phyloP scores from a whole-genome alignment of 2,888 invertebrate genomes.

The Epirrita christyi region DNA sequence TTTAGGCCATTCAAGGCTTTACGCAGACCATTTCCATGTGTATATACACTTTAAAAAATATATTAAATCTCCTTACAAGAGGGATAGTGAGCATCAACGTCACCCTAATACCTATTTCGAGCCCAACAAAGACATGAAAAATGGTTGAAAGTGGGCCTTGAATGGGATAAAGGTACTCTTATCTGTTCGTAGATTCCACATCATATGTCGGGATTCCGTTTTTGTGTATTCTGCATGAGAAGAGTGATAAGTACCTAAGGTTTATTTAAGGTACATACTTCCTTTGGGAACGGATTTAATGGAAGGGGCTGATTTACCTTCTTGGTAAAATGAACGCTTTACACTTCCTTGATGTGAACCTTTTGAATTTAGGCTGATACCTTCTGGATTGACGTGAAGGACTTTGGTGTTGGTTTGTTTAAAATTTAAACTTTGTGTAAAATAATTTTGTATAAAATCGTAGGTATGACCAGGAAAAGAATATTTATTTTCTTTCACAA shows the following conservation, averaged over 20 bases:
- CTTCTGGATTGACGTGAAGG: not conserved
- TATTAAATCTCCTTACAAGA: conserved; percentile 56
- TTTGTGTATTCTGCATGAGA: conserved; percentile 41
- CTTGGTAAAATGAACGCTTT: conserved; percentile 27
- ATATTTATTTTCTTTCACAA: too few species aligned
- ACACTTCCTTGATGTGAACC: not conserved
- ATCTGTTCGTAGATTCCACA: conserved; percentile 70
- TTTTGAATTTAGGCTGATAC: not conserved
- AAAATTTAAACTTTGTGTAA: too few species aligned
- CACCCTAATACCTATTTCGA: conserved; percentile 72
- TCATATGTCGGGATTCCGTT: conserved; percentile 55
- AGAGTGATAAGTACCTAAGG: conserved; percentile 35
- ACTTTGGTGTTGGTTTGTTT: not conserved
- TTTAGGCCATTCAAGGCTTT: conserved; percentile 22
- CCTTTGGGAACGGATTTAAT: conserved; percentile 28
- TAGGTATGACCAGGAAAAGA: too few species aligned
- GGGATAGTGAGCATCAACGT: conserved; percentile 60
- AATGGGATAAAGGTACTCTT: conserved; percentile 77
- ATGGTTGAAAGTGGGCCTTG: conserved; percentile 73
- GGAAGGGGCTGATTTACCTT: conserved; percentile 32
- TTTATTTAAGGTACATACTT: conserved; percentile 36
- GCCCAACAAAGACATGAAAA: conserved; percentile 80
- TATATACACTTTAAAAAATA: conserved; percentile 52
- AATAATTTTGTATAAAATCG: too few species aligned
- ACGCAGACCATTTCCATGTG: conserved; percentile 26